Evolutionary conservation across 1,140 invertebrate genomes (phyloP).

Genomic region (Trichonephila clavipes): DNA sequence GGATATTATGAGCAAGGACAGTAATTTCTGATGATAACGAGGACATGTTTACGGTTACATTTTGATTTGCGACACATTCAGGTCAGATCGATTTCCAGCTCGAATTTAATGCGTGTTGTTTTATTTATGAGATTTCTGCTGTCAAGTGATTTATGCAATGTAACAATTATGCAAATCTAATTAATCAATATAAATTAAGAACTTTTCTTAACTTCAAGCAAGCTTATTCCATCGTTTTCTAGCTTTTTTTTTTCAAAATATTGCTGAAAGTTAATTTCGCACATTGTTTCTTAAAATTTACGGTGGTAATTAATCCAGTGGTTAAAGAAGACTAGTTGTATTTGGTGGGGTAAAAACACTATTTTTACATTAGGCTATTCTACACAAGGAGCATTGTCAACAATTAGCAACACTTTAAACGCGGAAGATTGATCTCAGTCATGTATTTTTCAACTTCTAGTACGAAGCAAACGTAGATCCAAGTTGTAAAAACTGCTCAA

Average conservation of each 20-base stretch:
- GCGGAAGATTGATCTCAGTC: background rate
- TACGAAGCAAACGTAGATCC: constrained; percentile 21
- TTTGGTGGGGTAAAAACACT: constrained; percentile 76
- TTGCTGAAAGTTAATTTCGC: constrained; percentile 61
- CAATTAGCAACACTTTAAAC: constrained; percentile 69
- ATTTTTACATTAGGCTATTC: constrained; percentile 73
- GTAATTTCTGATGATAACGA: no score
- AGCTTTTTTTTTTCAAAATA: constrained; percentile 54
- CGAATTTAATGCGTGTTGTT: constrained; percentile 42
- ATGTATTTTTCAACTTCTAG: constrained; percentile 31
- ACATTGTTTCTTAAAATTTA: constrained; percentile 77
- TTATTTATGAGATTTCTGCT: background rate
- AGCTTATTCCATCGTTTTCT: background rate
- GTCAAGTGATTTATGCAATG: background rate
- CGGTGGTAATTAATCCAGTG: constrained; percentile 77
- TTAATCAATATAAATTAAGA: no score
- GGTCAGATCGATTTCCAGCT: constrained; percentile 31
- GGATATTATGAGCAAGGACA: no score
- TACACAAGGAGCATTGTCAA: constrained; percentile 77
- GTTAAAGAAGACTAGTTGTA: constrained; percentile 76
- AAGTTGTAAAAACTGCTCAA: background rate
- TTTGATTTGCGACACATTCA: background rate
- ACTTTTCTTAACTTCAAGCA: constrained; percentile 58
- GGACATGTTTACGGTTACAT: no score
- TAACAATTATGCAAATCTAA: no score